These are phyloP conservation scores for Australoheros facetus DNA, from an alignment of 2,797 vertebrate species.

Conservation along the genomic window DNA sequence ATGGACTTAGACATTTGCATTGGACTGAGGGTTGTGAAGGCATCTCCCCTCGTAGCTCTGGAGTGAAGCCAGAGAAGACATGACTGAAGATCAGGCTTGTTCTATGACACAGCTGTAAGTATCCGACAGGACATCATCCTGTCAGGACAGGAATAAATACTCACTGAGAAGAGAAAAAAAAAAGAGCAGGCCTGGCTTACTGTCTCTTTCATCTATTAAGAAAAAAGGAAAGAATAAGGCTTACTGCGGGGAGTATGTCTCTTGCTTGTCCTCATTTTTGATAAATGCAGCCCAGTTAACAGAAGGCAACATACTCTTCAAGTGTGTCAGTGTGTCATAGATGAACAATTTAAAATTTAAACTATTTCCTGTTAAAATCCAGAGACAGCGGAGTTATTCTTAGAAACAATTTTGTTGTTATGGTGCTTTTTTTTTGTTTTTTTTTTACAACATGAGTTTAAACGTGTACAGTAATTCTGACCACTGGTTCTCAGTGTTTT, in stretches of 20 bases:
- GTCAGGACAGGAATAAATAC: slow-evolving; percentile 63
- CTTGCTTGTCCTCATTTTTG: slow-evolving; percentile 17
- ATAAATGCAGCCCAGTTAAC: slow-evolving; percentile 23
- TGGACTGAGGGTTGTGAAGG: slow-evolving; percentile 43
- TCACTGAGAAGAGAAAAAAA: slow-evolving; percentile 34
- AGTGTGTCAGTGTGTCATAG: slow-evolving; percentile 16
- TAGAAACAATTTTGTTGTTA: background rate
- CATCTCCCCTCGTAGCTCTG: slow-evolving; percentile 12
- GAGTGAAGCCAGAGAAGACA: slow-evolving; percentile 38
- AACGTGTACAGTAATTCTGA: background rate
- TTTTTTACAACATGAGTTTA: background rate
- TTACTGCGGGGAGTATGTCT: slow-evolving; percentile 14
- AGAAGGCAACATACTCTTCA: slow-evolving; percentile 42
- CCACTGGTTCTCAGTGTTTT: background rate
- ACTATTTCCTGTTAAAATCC: slow-evolving; percentile 3
- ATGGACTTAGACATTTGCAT: slow-evolving; percentile 62
- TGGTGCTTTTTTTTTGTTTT: too few species aligned
- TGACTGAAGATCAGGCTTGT: slow-evolving; percentile 29
- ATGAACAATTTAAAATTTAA: slow-evolving; percentile 54
- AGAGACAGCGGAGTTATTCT: background rate
- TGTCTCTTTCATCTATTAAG: slow-evolving; percentile 49
- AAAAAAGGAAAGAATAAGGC: slow-evolving; percentile 15
- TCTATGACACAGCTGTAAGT: slow-evolving; percentile 48
- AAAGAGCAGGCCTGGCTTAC: slow-evolving; percentile 50
- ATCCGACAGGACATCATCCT: slow-evolving; percentile 58